Evolutionary conservation across 2,797 vertebrate species (phyloP).

Genomic region (Manis pentadactyla): DNA sequence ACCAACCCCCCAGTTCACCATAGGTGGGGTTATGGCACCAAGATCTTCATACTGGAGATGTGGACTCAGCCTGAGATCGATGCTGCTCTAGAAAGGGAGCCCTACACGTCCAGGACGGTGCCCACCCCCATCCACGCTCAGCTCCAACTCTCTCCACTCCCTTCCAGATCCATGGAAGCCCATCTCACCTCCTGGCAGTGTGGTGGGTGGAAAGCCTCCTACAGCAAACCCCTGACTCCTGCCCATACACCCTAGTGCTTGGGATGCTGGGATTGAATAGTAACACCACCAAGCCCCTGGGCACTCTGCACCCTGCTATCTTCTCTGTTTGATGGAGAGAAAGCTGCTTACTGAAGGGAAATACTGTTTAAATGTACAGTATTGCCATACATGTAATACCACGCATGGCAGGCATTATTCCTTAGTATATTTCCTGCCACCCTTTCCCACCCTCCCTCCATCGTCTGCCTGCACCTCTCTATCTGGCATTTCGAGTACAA

Average conservation of each 20-base stretch:
- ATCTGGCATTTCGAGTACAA: neutral
- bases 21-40: neutral
- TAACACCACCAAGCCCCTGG: neutral
- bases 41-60: neutral
- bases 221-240: accelerated
- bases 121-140: neutral
- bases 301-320: neutral
- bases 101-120: neutral
- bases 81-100: neutral
- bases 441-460: neutral
- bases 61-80: neutral
- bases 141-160: neutral
- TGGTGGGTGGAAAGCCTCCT: neutral
- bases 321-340: neutral
- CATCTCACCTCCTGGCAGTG: neutral
- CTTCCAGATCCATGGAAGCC: neutral
- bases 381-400: neutral
- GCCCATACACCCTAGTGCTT: neutral
- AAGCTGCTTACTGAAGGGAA: neutral
- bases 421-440: neutral
- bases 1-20: neutral
- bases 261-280: neutral
- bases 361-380: neutral
- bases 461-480: neutral
- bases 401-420: neutral